Evolutionary conservation across 2,888 invertebrate species (phyloP), one percentile per base, ranked within the genome.

Genomic region (Eristalis intricaria): DNA sequence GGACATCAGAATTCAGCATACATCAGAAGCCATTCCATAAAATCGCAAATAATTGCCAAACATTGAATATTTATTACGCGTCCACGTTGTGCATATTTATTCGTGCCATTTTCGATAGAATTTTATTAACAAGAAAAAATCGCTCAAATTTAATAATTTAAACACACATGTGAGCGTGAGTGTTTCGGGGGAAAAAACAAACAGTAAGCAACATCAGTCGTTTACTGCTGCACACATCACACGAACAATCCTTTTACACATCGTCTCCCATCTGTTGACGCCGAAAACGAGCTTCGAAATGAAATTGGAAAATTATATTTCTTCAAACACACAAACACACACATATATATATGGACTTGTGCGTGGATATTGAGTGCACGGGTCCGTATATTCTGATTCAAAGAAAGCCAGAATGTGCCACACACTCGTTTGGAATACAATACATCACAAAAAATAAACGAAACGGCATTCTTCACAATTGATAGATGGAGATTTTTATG

Each of bases 401-500:
- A 19, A 19, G 19, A 50, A 50, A 50, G n/a, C 43, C 4, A 50
- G n/a, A 8, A 50, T 50, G 19, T 50, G 50, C 7, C 50, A 50
- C 50, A 50, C 50, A 19, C 50, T 5, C 19, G 19, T n/a, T 43
- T 43, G 1, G 43, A 43, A 19, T 43, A 15, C 4, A n/a, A n/a
- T n/a, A 43, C n/a, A 22, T 22, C 58, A 23, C 22, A 8, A 60
- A 26, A 29, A 60, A 60, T 60, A 26, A 50, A 60, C 1, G 8
- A 23, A 50, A 60, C 1, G 8, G 13, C 0, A 26, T 60, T 29
- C 26, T 58, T 58, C 69, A 22, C 1, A 23, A 32, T 23, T 69
- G 70, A 70, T 70, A 23, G 38, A 70, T 70, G 35, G 70, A 60
- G 38, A 60, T 40, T 70, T 38, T 38, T 60, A 60, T 70, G 70